These are phyloP conservation scores for Excalfactoria chinensis DNA, from an alignment of 2,113 vertebrate genomes.

Conservation along the genomic window DNA sequence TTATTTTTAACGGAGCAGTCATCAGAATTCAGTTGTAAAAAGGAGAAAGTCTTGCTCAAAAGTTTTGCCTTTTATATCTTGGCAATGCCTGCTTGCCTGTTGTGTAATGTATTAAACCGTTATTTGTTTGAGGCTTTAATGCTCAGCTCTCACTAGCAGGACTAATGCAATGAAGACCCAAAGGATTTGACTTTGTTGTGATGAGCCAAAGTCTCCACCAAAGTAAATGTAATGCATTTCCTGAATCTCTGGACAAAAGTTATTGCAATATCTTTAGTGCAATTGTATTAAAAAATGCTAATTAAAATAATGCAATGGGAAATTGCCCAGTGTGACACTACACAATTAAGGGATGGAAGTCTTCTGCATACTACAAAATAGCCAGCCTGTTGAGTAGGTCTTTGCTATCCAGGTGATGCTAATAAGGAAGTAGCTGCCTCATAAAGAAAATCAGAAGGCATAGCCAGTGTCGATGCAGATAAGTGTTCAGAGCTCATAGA, in stretches of 20 bases:
- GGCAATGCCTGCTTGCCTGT: background rate
- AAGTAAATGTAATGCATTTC: conserved; percentile 61
- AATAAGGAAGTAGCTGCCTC: background rate
- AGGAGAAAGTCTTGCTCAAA: background rate
- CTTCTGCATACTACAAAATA: background rate
- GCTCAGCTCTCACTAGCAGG: background rate
- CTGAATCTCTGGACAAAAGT: conserved; percentile 26
- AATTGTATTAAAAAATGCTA: background rate
- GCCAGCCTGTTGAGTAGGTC: background rate
- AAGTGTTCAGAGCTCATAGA: background rate
- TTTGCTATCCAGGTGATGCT: background rate
- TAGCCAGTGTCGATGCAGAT: background rate
- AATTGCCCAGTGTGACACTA: background rate
- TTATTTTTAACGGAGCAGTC: background rate
- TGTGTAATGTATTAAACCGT: background rate
- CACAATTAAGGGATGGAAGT: background rate
- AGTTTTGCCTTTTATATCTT: background rate
- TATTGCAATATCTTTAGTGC: background rate
- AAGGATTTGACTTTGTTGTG: conserved; percentile 28
- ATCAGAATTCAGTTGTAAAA: background rate
- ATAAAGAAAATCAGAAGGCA: background rate
- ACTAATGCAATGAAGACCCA: background rate
- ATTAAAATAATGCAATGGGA: background rate
- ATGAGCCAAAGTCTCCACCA: conserved; percentile 9
- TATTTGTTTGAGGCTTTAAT: conserved; percentile 36